Percentiles rank a stretch among this genome's conserved stretches.
phyloP scores from a whole-genome alignment of 2,797 vertebrate species.

The Poecilia gillii region DNA sequence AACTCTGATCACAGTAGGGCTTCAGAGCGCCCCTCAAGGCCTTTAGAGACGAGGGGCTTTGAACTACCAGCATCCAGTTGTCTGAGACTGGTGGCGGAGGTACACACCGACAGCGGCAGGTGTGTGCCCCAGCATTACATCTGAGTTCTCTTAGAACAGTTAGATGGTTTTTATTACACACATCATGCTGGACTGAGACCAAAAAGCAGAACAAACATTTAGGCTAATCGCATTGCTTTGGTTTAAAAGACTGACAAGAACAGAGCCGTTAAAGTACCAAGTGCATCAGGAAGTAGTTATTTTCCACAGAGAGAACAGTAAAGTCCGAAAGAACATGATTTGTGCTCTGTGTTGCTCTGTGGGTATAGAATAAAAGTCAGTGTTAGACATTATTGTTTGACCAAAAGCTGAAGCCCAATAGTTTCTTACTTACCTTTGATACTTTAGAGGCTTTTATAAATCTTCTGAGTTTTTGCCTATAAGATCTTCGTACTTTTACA shows the following conservation, averaged over 20 bases:
- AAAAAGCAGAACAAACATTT: constrained; percentile 10
- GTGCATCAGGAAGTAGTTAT: constrained; percentile 72
- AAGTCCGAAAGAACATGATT: constrained; percentile 71
- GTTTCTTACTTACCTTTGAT: not conserved
- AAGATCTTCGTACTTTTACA: constrained; percentile 75
- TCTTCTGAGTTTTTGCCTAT: constrained; percentile 46
- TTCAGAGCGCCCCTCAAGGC: constrained; percentile 43
- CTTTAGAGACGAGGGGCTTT: constrained; percentile 21
- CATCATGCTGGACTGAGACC: constrained; percentile 63
- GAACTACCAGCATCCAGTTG: constrained; percentile 47
- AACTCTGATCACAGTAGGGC: constrained; percentile 24
- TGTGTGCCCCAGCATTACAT: constrained; percentile 24
- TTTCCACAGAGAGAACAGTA: constrained; percentile 68
- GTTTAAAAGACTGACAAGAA: not conserved
- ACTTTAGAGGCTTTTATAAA: constrained; percentile 8
- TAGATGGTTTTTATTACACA: constrained; percentile 50
- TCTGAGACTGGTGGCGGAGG: constrained; percentile 6
- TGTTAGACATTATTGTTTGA: not conserved
- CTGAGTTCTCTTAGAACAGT: constrained; percentile 58
- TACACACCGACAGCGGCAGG: constrained; percentile 30
- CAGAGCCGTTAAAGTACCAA: constrained; percentile 58
- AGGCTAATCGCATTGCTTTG: not conserved
- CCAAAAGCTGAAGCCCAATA: not conserved
- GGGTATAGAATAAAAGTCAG: not conserved
- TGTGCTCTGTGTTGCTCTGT: constrained; percentile 47